A percentile compares a stretch with the other conserved stretches of the same genome.
Evolutionary conservation across 2,888 invertebrate species (phyloP).

Genomic region (Vanessa cardui): DNA sequence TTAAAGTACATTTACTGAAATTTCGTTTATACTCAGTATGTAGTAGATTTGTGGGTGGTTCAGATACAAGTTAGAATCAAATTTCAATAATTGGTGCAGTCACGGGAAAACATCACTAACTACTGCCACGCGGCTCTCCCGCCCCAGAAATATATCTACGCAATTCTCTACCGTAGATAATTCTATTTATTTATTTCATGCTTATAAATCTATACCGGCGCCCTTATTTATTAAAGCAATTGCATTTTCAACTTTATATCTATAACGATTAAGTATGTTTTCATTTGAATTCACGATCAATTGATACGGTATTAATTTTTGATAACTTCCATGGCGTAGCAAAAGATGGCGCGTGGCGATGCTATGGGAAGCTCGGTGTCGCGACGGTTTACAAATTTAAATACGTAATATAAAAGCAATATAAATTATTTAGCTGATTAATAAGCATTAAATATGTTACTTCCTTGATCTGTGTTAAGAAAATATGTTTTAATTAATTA

Average conservation of each 20-base stretch:
- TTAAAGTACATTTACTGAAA: too few relatives aligned
- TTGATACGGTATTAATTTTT: constrained; percentile 49
- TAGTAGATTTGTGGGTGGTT: neutral
- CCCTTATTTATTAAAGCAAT: constrained; percentile 33
- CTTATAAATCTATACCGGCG: constrained; percentile 53
- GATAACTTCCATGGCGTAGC: constrained; percentile 57
- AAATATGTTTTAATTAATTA: too few relatives aligned
- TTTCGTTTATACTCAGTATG: too few relatives aligned
- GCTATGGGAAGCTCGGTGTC: constrained; percentile 66
- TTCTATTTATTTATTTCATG: constrained; percentile 73
- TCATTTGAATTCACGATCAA: constrained; percentile 18
- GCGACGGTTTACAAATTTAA: constrained; percentile 34
- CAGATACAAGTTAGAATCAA: neutral
- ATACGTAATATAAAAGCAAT: constrained; percentile 21
- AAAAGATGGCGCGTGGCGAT: constrained; percentile 72
- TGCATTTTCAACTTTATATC: constrained; percentile 28
- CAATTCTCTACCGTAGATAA: constrained; percentile 61
- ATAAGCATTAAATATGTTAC: too few relatives aligned
- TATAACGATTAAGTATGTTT: constrained; percentile 23
- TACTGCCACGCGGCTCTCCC: constrained; percentile 66
- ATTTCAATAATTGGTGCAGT: constrained; percentile 47
- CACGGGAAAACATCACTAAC: constrained; percentile 74
- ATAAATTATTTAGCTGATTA: neutral
- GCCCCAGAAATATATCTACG: constrained; percentile 69
- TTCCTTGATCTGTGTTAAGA: too few relatives aligned